Percentiles rank a stretch among this genome's conserved stretches.
Conservation (phyloP, 2,888 invertebrate species). For the Gnatocerus cornutus region DNA sequence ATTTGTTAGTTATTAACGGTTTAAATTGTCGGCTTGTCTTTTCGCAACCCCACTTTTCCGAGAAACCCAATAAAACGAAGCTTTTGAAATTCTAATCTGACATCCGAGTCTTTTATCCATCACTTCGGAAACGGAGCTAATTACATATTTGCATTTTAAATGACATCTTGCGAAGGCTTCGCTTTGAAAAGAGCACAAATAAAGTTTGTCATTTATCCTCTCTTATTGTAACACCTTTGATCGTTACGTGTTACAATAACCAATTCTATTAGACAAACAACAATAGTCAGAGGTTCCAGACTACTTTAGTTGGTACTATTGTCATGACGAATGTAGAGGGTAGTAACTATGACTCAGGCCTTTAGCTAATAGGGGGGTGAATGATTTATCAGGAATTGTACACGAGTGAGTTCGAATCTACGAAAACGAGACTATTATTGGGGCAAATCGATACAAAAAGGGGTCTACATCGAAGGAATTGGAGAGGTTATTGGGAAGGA, state of each 20-base stretch:
- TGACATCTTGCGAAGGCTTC: conserved; percentile 13
- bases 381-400: conserved; percentile 36
- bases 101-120: conserved; percentile 20
- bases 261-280: conserved; percentile 22
- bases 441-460: conserved; percentile 26
- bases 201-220: conserved; percentile 9
- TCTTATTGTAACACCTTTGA: neutral
- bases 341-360: conserved; percentile 31
- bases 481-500: too few relatives aligned
- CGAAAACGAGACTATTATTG: conserved; percentile 23
- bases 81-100: conserved; percentile 22
- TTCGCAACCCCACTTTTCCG: too few relatives aligned
- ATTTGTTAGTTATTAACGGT: too few relatives aligned
- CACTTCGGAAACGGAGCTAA: conserved; percentile 26
- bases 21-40: too few relatives aligned
- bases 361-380: conserved; percentile 22
- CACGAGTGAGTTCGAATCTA: conserved; percentile 25
- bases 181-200: neutral
- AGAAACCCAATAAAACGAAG: neutral
- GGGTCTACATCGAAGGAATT: too few relatives aligned
- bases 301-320: conserved; percentile 26
- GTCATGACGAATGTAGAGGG: conserved; percentile 31
- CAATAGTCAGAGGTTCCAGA: conserved; percentile 6
- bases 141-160: conserved; percentile 36
- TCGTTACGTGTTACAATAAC: neutral